Conservation (phyloP, 2,113 vertebrate species). For the Rallus limicola region DNA sequence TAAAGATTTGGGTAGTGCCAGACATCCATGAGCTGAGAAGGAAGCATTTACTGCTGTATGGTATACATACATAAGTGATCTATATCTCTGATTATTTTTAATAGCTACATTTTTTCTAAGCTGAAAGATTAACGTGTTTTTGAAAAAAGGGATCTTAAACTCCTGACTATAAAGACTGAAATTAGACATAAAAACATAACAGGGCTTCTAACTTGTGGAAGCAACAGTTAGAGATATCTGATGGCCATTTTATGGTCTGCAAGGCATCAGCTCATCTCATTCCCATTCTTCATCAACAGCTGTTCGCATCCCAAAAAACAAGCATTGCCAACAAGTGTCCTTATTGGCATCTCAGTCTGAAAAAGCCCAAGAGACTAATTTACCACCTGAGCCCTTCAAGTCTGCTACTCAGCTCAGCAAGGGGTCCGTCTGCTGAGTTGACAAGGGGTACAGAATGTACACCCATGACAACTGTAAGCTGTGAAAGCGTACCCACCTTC, state of each 20-base stretch:
- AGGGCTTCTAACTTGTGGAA: neutral
- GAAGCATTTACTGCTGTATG: neutral
- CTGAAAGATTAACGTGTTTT: neutral
- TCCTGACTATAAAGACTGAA: neutral
- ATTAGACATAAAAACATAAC: neutral
- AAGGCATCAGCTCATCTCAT: neutral
- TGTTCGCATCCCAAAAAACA: neutral
- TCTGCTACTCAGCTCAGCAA: neutral
- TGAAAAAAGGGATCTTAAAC: fast-evolving
- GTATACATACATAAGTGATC: fast-evolving
- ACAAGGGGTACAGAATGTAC: neutral
- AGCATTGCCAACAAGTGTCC: neutral
- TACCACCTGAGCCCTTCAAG: neutral
- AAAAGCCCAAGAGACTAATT: neutral
- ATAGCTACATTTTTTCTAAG: neutral
- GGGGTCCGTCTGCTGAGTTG: fast-evolving
- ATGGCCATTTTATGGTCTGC: neutral
- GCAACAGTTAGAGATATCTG: neutral
- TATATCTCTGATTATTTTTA: neutral
- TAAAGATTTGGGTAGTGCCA: neutral
- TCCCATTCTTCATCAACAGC: neutral
- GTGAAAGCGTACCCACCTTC: neutral
- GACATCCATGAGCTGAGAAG: neutral
- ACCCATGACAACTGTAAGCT: fast-evolving
- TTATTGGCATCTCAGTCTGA: neutral